Evolutionary conservation across 2,113 vertebrate species (phyloP).

Genomic region (Circaetus gallicus): DNA sequence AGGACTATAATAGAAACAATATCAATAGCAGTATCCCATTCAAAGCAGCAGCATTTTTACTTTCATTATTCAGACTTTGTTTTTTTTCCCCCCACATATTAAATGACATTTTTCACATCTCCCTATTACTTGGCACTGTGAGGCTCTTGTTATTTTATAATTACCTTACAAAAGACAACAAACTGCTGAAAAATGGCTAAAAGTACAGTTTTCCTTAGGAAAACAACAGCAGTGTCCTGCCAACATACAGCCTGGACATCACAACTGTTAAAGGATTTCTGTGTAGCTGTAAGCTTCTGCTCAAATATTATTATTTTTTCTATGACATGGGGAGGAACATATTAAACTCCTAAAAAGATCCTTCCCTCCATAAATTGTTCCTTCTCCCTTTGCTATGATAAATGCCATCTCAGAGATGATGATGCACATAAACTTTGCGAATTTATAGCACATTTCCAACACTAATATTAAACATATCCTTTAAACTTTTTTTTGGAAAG

Average conservation of each 20-base stretch:
- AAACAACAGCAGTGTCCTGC: neutral
- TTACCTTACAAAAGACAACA: neutral
- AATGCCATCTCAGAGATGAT: neutral
- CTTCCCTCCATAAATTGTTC: neutral
- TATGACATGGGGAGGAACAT: neutral
- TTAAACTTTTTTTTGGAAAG: slow-evolving; percentile 14
- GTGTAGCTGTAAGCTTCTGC: neutral
- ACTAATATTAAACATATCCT: slow-evolving; percentile 57
- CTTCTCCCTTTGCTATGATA: neutral
- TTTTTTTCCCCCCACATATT: neutral
- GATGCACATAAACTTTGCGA: neutral
- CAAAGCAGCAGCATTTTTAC: neutral
- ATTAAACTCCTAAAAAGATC: neutral
- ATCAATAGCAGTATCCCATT: neutral
- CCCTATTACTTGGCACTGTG: neutral
- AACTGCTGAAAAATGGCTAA: neutral
- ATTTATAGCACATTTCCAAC: slow-evolving; percentile 12
- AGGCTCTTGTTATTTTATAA: slow-evolving; percentile 32
- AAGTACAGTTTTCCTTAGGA: neutral
- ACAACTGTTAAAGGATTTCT: neutral
- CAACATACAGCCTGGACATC: neutral
- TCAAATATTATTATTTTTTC: neutral
- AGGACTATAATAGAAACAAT: neutral
- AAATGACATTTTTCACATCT: slow-evolving; percentile 20
- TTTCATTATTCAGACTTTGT: neutral